Evolutionary conservation across 2,113 vertebrate species (phyloP), one percentile per base, ranked within the genome.

Genomic region (Plestiodon gilberti): DNA sequence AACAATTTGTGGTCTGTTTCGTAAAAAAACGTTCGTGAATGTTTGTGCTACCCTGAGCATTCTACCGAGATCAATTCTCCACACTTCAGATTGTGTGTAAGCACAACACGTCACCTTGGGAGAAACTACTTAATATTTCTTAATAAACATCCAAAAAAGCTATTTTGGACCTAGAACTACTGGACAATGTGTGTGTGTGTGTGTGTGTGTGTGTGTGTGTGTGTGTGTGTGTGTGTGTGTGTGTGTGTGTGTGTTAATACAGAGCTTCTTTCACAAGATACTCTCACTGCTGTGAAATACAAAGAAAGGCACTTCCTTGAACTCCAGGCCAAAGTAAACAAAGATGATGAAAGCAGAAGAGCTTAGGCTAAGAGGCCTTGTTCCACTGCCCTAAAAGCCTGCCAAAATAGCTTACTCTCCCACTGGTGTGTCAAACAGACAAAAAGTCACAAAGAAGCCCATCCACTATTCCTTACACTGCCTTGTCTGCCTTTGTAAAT

Each of bases 41-140:
- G 81, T 88, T 91, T 89, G 85, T 62, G 76, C 88, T 48, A 8
- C 43, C 43, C 83, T 88, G 35, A 80, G 92, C 92, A 92, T 33
- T 75, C 90, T 78, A 81, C 22, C 81, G 79, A 90, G 87, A 94
- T 89, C 64, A 88, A 87, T 89, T 87, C 61, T 80, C 25, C 69
- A 80, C 81, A 83, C 74, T 78, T 67, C 90, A 69, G 83, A 82
- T 73, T 82, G 83, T 28, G 6, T 76, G 75, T 93, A 93, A 86
- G 48, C 15, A 80, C 22, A 76, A 33, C 18, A 1, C 18, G 7
- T 59, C 64, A 65, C 6, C 23, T 84, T 38, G 13, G 28, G 33
- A 83, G 30, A 81, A 73, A 75, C 62, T 89, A 83, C 86, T 92
- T 84, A 91, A 25, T 83, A 11, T 61, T 82, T 76, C 78, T 70